A percentile compares a stretch with the other conserved stretches of the same genome.
Conservation (phyloP, 1,140 invertebrate species). For the Drosophila lacteicornis region DNA sequence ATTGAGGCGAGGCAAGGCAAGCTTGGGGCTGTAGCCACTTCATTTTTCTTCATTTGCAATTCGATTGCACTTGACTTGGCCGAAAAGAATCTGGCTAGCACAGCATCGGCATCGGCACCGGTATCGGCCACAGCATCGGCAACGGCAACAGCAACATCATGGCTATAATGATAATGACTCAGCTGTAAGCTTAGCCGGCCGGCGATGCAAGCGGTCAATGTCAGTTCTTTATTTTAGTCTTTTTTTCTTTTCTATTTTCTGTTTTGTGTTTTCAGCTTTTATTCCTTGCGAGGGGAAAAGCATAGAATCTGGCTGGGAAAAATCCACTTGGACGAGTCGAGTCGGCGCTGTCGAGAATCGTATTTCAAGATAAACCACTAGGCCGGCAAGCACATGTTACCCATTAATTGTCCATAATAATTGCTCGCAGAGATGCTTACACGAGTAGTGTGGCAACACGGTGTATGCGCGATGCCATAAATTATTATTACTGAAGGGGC, state of each 20-base stretch:
- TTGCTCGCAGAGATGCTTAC: conserved; percentile 52
- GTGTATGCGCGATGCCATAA: conserved; percentile 64
- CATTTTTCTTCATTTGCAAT: conserved; percentile 76
- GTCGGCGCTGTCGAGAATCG: conserved; percentile 44
- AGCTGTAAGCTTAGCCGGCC: conserved; percentile 60
- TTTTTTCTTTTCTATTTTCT: not conserved
- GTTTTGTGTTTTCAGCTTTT: not conserved
- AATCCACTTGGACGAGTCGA: conserved; percentile 33
- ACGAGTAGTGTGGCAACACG: conserved; percentile 22
- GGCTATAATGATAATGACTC: conserved; percentile 63
- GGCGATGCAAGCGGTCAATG: conserved; percentile 75
- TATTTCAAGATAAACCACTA: conserved; percentile 72
- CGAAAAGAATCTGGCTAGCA: conserved; percentile 46
- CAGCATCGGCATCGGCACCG: conserved; percentile 5
- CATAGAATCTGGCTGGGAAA: conserved; percentile 11
- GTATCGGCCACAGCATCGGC: not conserved
- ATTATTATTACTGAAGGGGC: conserved; percentile 46
- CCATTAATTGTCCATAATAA: conserved; percentile 70
- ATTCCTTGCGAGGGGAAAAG: not conserved
- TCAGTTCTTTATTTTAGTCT: conserved; percentile 40
- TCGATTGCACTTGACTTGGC: conserved; percentile 63
- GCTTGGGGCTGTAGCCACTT: conserved; percentile 54
- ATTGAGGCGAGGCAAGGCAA: conserved; percentile 65
- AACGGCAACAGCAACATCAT: not conserved
- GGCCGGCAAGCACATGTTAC: conserved; percentile 53